Evolutionary conservation across 2,888 invertebrate species (phyloP).

Genomic region (Scrobipalpa costella): DNA sequence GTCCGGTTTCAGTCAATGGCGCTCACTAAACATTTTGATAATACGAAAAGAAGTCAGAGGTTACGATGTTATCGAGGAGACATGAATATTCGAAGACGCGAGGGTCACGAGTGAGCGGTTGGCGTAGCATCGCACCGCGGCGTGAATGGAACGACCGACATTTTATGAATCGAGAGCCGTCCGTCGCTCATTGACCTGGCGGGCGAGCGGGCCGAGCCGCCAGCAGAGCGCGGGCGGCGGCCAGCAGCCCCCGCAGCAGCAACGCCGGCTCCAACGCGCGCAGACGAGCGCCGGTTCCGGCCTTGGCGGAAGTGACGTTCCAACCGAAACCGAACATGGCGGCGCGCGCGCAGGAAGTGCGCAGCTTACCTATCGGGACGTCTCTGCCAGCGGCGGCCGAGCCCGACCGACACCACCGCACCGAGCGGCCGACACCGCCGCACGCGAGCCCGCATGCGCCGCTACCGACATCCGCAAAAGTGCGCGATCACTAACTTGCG

Average conservation of each 20-base stretch:
- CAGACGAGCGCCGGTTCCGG: constrained; percentile 62
- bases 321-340: constrained; percentile 77
- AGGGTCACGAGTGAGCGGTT: constrained; percentile 80
- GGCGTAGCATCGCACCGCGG: constrained; percentile 71
- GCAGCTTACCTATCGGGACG: constrained; percentile 80
- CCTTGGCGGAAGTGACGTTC: constrained; percentile 76
- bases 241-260: constrained; percentile 55
- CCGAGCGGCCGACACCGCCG: constrained; percentile 51
- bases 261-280: constrained; percentile 55
- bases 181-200: constrained; percentile 69
- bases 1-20: constrained; percentile 63
- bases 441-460: constrained; percentile 65
- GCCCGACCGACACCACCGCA: constrained; percentile 51
- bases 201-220: constrained; percentile 49
- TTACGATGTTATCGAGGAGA: constrained; percentile 79
- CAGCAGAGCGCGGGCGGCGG: constrained; percentile 43
- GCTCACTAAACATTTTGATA: constrained; percentile 76
- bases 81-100: constrained; percentile 80
- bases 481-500: constrained; percentile 76
- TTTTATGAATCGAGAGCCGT: constrained; percentile 79
- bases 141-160: constrained; percentile 79
- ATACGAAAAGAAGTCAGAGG: constrained; percentile 78
- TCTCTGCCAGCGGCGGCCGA: constrained; percentile 62
- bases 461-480: constrained; percentile 71
- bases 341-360: constrained; percentile 80